Evolutionary conservation across 2,113 vertebrate genomes (phyloP), one percentile per base, ranked within the genome.

Genomic region (Oncorhynchus masou): DNA sequence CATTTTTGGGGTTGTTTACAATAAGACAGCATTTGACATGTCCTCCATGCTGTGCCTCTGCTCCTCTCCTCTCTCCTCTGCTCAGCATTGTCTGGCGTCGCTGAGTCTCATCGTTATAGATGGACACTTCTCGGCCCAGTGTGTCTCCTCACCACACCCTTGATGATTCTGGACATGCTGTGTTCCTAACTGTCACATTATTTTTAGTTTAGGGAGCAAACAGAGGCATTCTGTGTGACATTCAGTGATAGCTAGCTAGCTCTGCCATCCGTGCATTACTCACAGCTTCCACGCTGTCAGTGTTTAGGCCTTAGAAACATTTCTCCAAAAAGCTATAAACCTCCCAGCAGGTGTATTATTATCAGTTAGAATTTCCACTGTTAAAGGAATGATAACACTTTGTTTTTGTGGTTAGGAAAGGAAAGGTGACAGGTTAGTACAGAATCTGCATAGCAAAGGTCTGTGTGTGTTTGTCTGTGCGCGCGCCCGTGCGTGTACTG

Each of bases 331-430:
- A 24, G 59, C 5, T 8, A 62, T 24, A 62, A 62, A 22, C 80
- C 77, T 81, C 82, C 89, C 88, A 89, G 84, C 90, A 90, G 90
- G 89, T 89, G 71, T 86, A 89, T 79, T 81, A 54, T 90, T 90
- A 90, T 90, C 88, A 75, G 81, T 81, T 81, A 78, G 80, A 83
- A 89, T 87, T 19, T 54, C 16, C 49, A 19, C 49, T 54, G 49
- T 54, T 66, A 29, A 64, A 66, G 64, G 24, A 66, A 4, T 25
- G 68, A 48, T 70, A 70, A 22, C 34, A 67, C 25, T 2, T 31
- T 39, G 8, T n/a, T 13, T 8, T 70, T 45, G 39, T 11, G 39
- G 9, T 45, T 45, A 45, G 39, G 39, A 45, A 45, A 45, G 19
- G 13, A 49, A 1, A 22, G 39, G 12, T 45, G 45, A 22, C 39